Evolutionary conservation across 2,797 vertebrate genomes (phyloP).

Genomic region (Rhabdomys pumilio): DNA sequence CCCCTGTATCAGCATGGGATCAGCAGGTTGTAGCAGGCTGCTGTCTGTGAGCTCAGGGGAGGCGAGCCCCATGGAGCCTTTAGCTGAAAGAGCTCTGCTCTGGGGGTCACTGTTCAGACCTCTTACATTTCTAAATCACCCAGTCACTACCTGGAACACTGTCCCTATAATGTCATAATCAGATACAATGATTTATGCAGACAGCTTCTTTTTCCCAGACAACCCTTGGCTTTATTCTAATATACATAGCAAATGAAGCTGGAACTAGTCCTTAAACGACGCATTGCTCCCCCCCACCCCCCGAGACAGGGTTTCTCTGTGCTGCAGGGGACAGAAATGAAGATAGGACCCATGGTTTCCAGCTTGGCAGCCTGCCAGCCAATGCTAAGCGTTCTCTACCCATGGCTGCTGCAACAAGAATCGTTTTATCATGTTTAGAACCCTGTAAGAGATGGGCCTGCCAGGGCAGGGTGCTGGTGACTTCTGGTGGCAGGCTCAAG

Average conservation of each 20-base stretch:
- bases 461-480: background rate
- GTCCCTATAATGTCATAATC: background rate
- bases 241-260: background rate
- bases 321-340: no score
- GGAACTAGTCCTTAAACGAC: background rate
- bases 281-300: background rate
- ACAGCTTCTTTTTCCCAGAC: background rate
- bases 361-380: background rate
- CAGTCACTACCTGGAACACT: accelerated
- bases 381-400: background rate
- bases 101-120: background rate
- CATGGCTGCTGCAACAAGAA: background rate
- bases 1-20: background rate
- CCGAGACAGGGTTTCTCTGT: no score
- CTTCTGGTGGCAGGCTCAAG: background rate
- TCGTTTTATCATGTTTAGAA: background rate
- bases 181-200: background rate
- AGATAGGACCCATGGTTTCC: background rate
- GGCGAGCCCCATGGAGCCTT: background rate
- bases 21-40: background rate
- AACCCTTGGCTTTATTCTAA: background rate
- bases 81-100: accelerated
- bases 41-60: no score
- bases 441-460: background rate
- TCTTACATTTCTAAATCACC: background rate